A percentile compares a stretch with the other conserved stretches of the same genome.
phyloP scores from a whole-genome alignment of 2,113 vertebrate species.

The Sphaerodactylus townsendi region DNA sequence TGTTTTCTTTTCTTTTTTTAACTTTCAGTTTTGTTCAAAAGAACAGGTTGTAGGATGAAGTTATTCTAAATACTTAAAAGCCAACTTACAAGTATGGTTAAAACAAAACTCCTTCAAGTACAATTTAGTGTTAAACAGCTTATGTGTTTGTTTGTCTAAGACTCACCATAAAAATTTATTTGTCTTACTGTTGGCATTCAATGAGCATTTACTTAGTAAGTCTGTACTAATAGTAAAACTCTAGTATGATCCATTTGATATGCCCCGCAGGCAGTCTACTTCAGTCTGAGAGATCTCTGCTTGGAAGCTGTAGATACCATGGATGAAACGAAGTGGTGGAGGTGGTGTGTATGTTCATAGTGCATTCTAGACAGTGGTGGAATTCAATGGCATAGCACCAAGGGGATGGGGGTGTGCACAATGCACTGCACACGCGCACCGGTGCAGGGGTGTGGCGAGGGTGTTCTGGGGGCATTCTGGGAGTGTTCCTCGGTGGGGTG shows the following conservation, averaged over 20 bases:
- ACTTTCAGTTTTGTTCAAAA: not conserved
- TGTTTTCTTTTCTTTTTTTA: slow-evolving; percentile 4
- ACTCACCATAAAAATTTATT: too few species aligned
- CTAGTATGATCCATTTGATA: not conserved
- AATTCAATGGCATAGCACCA: too few species aligned
- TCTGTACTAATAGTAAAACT: too few species aligned
- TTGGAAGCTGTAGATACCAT: not conserved
- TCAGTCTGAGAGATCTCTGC: not conserved
- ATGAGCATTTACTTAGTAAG: not conserved
- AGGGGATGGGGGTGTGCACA: too few species aligned
- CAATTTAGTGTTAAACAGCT: not conserved
- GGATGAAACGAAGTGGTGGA: too few species aligned
- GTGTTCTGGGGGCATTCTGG: too few species aligned
- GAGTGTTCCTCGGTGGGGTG: too few species aligned
- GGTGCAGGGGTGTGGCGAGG: too few species aligned
- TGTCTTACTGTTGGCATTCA: not conserved
- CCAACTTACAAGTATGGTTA: not conserved
- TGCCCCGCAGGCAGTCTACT: not conserved
- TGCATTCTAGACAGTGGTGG: not conserved
- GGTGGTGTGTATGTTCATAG: too few species aligned
- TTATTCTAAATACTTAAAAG: not conserved
- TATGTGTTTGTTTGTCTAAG: too few species aligned
- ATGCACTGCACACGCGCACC: too few species aligned
- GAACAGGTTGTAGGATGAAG: not conserved
- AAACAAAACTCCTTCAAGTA: not conserved